Base-by-base conservation (phyloP, 23 tunicate species). In the Styela plicata region DNA sequence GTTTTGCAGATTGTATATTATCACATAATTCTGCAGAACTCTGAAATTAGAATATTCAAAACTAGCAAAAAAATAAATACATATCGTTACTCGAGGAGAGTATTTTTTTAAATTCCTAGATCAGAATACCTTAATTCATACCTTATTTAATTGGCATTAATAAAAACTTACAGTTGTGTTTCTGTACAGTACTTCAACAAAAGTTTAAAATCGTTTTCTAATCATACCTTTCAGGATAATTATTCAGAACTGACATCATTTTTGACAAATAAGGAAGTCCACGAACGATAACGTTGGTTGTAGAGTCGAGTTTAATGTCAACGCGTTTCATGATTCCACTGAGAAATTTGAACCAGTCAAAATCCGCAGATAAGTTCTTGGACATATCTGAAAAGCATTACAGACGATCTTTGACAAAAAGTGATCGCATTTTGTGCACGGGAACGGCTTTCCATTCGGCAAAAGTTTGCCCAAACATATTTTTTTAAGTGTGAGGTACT, bases 291-390 rank as follows among this genome's bases (percentile, higher is more conserved):
- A 89, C 94, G 2, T 84, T 17, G 21, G 69, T 78, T 21, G 52
- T 64, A 18, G 34, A 76, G 20, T 52, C 26, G 24, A 80, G 61
- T 22, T 36, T 62, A 1, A 63, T 33, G 24, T 78, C 78, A 27
- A 66, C 70, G 13, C 31, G 29, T 66, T 66, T 66, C 64, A 90
- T 29, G 23, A 85, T 34, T 26, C n/a, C 2, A 24, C 85, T 69
- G 3, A 75, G 18, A 32, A 83, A 90, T 19, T 24, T 67, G 67
- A 74, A 19, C 95, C 95, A 90, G 53, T 85, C 83, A 23, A 90
- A 68, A 63, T 73, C 79, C 5, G 31, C 31, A 3, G 70, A 66
- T 27, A 66, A 5, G 10, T 66, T 27, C 3, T 66, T 25, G 3
- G 70, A 17, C 29, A 66, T 25, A 7, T 66, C 70, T 66, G 18